Evolutionary conservation across 2,113 vertebrate genomes (phyloP), one percentile per base, ranked within the genome.

Genomic region (Cynocephalus volans): DNA sequence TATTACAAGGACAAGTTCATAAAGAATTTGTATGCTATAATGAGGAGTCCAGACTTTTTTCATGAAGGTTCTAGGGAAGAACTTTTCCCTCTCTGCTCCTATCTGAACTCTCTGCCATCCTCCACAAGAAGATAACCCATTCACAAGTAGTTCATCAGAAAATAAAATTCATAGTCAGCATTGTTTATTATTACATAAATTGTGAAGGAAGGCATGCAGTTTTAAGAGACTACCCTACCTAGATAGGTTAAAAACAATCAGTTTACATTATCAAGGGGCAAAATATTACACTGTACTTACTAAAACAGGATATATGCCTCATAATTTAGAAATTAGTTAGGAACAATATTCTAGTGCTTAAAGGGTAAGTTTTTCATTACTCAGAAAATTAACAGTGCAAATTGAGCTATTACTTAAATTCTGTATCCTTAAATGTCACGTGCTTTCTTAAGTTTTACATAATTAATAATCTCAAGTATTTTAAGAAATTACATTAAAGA

Each of bases 381-480:
- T 65, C n/a, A 56, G 48, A 82, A 95, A 93, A 85, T 52, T 60
- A 94, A n/a, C 36, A 76, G 21, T 80, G 1, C 54, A 80, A 90
- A 80, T 3, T 50, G 31, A 92, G 10, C 56, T 79, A 84, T 26
- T 56, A 58, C 80, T 56, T 84, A 60, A 64, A 70, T 81, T 90
- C 41, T 69, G 6, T 72, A 80, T 96, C 94, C 45, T 81, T 86
- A 82, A 93, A 56, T 60, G 81, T 81, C 21, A 86, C 12, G 64
- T 65, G 36, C 31, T 90, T 89, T 73, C 58, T 75, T 77, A 77
- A 95, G 33, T 72, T 90, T 60, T 77, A 89, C 21, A 70, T 50
- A 83, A 93, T 85, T 83, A 90, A 81, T 26, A 87, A 91, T 54
- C 12, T 95, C n/a, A 82, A 90, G n/a, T 88, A 85, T 76, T 96